Conservation (phyloP, 2,888 invertebrate genomes). For the Rambutsinella grinnellia region DNA sequence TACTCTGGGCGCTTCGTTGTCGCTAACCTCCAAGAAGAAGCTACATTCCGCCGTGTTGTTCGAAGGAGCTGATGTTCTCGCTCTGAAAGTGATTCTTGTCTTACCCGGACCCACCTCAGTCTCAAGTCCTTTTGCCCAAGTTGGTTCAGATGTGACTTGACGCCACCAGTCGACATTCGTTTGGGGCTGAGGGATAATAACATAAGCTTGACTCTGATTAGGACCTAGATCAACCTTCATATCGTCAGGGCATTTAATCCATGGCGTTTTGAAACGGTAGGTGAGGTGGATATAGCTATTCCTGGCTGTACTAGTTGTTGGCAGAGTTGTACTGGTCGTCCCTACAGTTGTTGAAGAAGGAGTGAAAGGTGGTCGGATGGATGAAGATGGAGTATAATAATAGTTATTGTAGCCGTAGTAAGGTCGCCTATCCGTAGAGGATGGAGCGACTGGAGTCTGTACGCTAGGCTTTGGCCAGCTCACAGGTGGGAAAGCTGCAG, state of each 20-base stretch:
- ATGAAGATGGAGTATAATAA: slow-evolving; percentile 40
- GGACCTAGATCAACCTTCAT: slow-evolving; percentile 71
- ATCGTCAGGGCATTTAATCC: slow-evolving; percentile 72
- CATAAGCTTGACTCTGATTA: slow-evolving; percentile 70
- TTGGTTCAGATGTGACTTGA: slow-evolving; percentile 72
- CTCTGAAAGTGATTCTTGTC: slow-evolving; percentile 72
- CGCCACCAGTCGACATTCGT: slow-evolving; percentile 73
- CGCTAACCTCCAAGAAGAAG: slow-evolving; percentile 70
- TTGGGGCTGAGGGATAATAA: slow-evolving; percentile 72
- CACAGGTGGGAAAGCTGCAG: slow-evolving; percentile 17
- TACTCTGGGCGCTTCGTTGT: slow-evolving; percentile 71
- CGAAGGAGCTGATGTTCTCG: slow-evolving; percentile 70
- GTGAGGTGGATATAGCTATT: slow-evolving; percentile 65
- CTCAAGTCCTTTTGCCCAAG: slow-evolving; percentile 72
- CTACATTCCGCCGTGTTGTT: slow-evolving; percentile 71
- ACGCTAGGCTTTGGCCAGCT: slow-evolving; percentile 8
- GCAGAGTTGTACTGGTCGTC: slow-evolving; percentile 35
- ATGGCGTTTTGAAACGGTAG: slow-evolving; percentile 70
- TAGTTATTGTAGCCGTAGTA: slow-evolving; percentile 46
- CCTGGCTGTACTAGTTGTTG: slow-evolving; percentile 52
- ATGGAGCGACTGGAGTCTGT: slow-evolving; percentile 21
- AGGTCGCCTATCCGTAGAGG: slow-evolving; percentile 35
- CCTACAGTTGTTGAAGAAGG: slow-evolving; percentile 36
- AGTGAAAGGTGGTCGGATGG: slow-evolving; percentile 23
- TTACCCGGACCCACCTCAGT: slow-evolving; percentile 71